Percentiles rank a stretch among this genome's conserved stretches.
These are phyloP conservation scores for Aleiodes leptofemur DNA, from an alignment of 2,888 invertebrate species.

Conservation along the genomic window DNA sequence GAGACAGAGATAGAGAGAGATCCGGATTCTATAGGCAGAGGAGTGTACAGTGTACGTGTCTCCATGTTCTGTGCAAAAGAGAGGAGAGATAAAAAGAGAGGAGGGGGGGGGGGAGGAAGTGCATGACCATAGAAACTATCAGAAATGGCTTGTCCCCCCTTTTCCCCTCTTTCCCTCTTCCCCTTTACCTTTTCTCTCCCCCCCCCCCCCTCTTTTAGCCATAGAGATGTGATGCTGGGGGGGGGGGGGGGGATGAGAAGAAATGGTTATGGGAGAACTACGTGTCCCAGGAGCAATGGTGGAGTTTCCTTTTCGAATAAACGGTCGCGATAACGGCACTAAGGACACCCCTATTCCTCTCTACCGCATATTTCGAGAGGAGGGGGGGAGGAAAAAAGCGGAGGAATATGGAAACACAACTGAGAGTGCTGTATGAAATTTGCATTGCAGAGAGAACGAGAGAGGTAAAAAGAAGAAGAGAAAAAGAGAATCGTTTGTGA, in stretches of 20 bases:
- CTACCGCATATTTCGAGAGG: neutral
- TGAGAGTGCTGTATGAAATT: constrained; percentile 47
- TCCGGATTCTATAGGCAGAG: constrained; percentile 1
- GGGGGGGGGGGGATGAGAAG: constrained; percentile 21
- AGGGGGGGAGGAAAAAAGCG: constrained; percentile 39
- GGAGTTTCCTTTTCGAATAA: constrained; percentile 47
- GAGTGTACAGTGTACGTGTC: constrained; percentile 7
- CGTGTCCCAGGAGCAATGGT: constrained; percentile 50
- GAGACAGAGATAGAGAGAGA: neutral
- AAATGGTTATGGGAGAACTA: constrained; percentile 46
- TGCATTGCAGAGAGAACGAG: constrained; percentile 32
- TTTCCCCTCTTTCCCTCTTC: too few species aligned
- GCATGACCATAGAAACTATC: constrained; percentile 31
- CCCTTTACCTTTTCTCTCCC: too few species aligned
- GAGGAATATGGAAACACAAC: constrained; percentile 49
- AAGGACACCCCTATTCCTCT: constrained; percentile 26
- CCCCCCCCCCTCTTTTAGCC: neutral
- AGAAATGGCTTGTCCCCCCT: neutral
- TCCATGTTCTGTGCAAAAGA: neutral
- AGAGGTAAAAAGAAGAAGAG: constrained; percentile 1
- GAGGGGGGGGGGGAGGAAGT: neutral
- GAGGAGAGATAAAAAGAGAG: neutral
- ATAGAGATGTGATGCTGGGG: constrained; percentile 6
- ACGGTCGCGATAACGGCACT: constrained; percentile 47
- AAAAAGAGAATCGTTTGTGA: neutral